Evolutionary conservation across 2,888 invertebrate genomes (phyloP), one percentile per base, ranked within the genome.

Genomic region (Anthophora plumipes): DNA sequence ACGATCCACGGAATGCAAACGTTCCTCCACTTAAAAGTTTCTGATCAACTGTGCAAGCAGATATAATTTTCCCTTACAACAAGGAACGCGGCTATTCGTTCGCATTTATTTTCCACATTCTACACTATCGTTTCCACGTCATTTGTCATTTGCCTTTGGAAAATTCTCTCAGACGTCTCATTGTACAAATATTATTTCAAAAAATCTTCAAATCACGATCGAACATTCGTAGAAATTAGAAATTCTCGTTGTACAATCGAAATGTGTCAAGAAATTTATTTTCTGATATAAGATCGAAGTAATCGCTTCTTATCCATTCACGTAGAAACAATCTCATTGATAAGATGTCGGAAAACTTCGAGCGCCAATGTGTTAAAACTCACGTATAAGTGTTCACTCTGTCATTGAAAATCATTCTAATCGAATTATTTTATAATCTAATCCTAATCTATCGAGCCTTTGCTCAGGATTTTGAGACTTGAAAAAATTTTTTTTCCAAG

Each of bases 21-120:
- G 63, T 48, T 41, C 57, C 20, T 52, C 41, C 20, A 43, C 17
- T 52, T 71, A 46, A 68, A 75, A 61, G 54, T 64, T 75, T 71
- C 55, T 54, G 54, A 61, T 69, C 68, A 60, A 61, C 54, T 75
- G 46, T 20, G 54, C 14, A 61, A 68, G 17, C 4, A 39, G 54
- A 61, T 46, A n/a, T n/a, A 55, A 55, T 64, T 14, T 14, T 8
- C 14, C 41, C 0, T 22, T 60, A n/a, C 14, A 5, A 8, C 39
- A 11, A 41, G 41, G 48, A 17, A 14, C 41, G 25, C 20, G 39
- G n/a, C 22, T 41, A 22, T 41, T 75, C 54, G 11, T 54, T 43
- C 25, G n/a, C 61, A 41, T 43, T 48, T 64, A 39, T 48, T 37
- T 61, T 72, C 25, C 22, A 31, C 37, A 46, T n/a, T 46, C 9